Base-by-base conservation (phyloP, 2,888 invertebrate genomes). In the Phengaris arion region DNA sequence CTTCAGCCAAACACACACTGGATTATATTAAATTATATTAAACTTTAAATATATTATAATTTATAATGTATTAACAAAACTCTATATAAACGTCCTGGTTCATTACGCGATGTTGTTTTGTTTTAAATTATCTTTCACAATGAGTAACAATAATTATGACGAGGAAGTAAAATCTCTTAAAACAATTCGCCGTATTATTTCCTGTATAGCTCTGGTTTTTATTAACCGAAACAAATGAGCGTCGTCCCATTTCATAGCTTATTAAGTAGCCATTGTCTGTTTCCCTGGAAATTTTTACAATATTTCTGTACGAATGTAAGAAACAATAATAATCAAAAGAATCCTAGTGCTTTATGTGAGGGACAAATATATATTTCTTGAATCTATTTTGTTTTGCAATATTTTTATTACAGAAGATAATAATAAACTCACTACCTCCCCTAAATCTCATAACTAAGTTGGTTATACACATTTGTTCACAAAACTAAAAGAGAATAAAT, bases 171-270 rank as follows among this genome's bases (percentile, higher is more conserved):
- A 72, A 72, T 72, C 54, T 54, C 69, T 75, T 69, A 74, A 48
- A 75, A 68, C 74, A 76, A 76, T 76, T 75, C 73, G 69, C 76
- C 75, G 76, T 75, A 72, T 74, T 55, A 74, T 77, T 77, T 76
- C 74, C 75, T 75, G 76, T 73, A 76, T 74, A 70, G 54, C 77
- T 51, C 72, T 79, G 78, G 77, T 78, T 78, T 78, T 79, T 79
- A 78, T 77, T 79, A 77, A 76, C 77, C 77, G 78, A 77, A 79
- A 79, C 77, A 79, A 79, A 79, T 79, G 77, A 79, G 77, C 76
- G 76, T 75, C 75, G 74, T 78, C 78, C 78, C 78, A 77, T 78
- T 79, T 78, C 77, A 78, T 76, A 76, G 78, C 77, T 75, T 77
- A 77, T 76, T 77, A 77, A 72, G 75, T 78, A 77, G 74, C 69